Evolutionary conservation across 1,140 invertebrate species (phyloP).

Genomic region (Caenorhabditis latens): DNA sequence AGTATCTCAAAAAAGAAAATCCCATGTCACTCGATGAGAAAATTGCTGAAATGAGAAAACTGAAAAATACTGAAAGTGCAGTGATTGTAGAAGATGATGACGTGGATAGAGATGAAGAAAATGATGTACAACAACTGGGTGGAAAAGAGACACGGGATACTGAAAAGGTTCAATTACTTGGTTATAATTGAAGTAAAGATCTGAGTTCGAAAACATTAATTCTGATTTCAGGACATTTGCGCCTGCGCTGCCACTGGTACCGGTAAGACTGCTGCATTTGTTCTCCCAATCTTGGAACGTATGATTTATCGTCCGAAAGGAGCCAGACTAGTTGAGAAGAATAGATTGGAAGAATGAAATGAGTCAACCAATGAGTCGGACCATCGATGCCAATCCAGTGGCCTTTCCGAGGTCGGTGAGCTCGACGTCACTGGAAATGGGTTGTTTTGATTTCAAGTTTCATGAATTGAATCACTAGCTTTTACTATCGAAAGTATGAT

Average conservation of each 20-base stretch:
- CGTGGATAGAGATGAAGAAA: slow-evolving; percentile 59
- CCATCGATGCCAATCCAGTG: slow-evolving; percentile 76
- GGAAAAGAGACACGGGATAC: slow-evolving; percentile 64
- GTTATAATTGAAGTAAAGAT: too few relatives aligned
- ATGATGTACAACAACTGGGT: slow-evolving; percentile 54
- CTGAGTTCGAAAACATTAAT: too few relatives aligned
- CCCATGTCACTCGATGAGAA: slow-evolving; percentile 67
- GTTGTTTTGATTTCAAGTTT: not conserved
- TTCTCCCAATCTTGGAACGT: slow-evolving; percentile 95
- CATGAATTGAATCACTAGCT: too few relatives aligned
- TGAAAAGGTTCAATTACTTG: too few relatives aligned
- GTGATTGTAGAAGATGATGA: slow-evolving; percentile 29
- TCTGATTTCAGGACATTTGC: slow-evolving; percentile 84
- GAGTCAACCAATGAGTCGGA: slow-evolving; percentile 76
- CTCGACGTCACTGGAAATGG: slow-evolving; percentile 71
- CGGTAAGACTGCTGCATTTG: slow-evolving; percentile 98
- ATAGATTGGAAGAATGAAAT: slow-evolving; percentile 76
- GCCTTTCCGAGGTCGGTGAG: slow-evolving; percentile 75
- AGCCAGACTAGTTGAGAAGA: slow-evolving; percentile 74
- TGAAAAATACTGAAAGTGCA: slow-evolving; percentile 40
- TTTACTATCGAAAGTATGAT: too few relatives aligned
- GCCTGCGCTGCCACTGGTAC: slow-evolving; percentile 97
- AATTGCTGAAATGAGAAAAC: slow-evolving; percentile 63
- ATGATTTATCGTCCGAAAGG: slow-evolving; percentile 84
- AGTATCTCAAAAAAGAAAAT: slow-evolving; percentile 64